Evolutionary conservation across 2,113 vertebrate species (phyloP), one percentile per base, ranked within the genome.

Genomic region (Mola mola): DNA sequence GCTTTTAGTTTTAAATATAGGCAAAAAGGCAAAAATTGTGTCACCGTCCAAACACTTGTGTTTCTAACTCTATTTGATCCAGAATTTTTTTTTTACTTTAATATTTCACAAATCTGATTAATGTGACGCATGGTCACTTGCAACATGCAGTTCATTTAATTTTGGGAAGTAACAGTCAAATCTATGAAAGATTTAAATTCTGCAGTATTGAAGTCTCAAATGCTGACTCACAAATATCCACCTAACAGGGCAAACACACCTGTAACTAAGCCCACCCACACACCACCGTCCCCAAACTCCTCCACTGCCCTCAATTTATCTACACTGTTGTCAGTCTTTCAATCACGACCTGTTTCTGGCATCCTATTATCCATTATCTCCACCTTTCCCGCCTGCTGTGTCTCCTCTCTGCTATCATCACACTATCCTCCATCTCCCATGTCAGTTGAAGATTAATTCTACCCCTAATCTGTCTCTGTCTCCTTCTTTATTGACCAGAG

Each of bases 321-420:
- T 75, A 15, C 28, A 17, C 61, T 40, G 62, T 58, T 72, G 67
- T 75, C 79, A 84, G 21, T 68, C 58, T 22, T 40, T 70, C 52
- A 79, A 68, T 83, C 86, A 55, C 13, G 66, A 70, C 72, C 69
- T 81, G 72, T 81, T 74, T 72, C 68, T 74, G 62, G 56, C 66
- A 76, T 82, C 83, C 76, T 68, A 75, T 76, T 70, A 79, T 81
- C 72, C 68, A 61, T 73, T 88, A 84, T 83, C 81, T 80, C 50
- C 42, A 24, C 48, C 61, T 77, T 67, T 77, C 68, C 73, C 57
- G 62, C 85, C 83, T 76, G 78, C 75, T 76, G 86, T 77, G 75
- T 78, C 64, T 74, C 61, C 58, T 68, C 75, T 17, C 3, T 48
- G 28, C 61, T 70, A 61, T 89, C 82, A 73, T 84, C 43, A 36